Base-by-base conservation (phyloP, 2,113 vertebrate genomes). In the Bungarus multicinctus region DNA sequence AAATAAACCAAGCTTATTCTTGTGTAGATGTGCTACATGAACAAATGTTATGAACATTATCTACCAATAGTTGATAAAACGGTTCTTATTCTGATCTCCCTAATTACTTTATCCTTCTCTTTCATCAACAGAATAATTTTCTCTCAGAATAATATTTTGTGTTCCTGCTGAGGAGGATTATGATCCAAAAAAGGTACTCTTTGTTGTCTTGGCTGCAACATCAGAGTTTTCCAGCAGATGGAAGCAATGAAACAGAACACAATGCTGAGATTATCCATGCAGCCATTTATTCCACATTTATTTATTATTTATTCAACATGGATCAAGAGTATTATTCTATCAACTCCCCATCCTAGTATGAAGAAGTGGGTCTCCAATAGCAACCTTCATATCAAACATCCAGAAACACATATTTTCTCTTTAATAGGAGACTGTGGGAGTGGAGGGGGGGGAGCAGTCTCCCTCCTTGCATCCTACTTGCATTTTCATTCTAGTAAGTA, bases 221-320 rank as follows among this genome's bases (percentile, higher is more conserved):
- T 34, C 16, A 4, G 27, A 22, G 55, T 93, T 87, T 16, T 60
- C 89, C 92, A 93, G 55, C 81, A 93, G 92, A 90, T 89, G 92
- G 92, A 52, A 93, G 55, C 89, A 93, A 47, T 22, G 45, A 30
- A 86, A 86, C 54, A 89, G 14, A 64, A 25, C 55, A 60, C 39
- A 10, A 55, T 27, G n/a, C 45, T 39, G 25, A n/a, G 8, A 20
- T 93, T 20, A 34, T 18, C 43, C 54, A 39, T 34, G 11, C 43
- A 85, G 53, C 60, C 22, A 50, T 57, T 58, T 34, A 58, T 85
- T 45, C 54, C 43, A 20, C 16, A 10, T 30, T 39, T 27, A 23
- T 60, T 64, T 69, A n/a, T 64, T 64, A 57, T 50, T 50, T 25
- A 50, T 30, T 45, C 85, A 30, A 10, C 25, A 18, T 30, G 39